Percentiles rank a stretch among this genome's conserved stretches.
Conservation (phyloP, 2,888 invertebrate genomes). For the Hyposoter didymator region DNA sequence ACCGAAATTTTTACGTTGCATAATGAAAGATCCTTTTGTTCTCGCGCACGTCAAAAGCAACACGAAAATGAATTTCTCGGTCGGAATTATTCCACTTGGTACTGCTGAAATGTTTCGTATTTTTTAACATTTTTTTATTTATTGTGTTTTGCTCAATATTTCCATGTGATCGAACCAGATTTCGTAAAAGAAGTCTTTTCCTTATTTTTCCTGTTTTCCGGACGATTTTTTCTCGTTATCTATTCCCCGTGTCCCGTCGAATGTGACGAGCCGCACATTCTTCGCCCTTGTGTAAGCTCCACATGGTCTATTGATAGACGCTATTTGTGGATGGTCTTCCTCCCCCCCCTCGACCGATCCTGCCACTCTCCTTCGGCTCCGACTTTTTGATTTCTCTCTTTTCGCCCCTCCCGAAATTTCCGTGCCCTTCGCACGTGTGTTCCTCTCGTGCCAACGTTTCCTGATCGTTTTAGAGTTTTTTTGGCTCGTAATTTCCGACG, state of each 20-base stretch:
- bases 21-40: neutral
- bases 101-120: neutral
- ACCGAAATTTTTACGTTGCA: neutral
- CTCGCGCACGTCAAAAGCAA: neutral
- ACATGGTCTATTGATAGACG: conserved; percentile 63
- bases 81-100: neutral
- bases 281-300: conserved; percentile 51
- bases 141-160: neutral
- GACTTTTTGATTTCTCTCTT: neutral
- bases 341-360: neutral
- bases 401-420: conserved; percentile 33
- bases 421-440: conserved; percentile 26
- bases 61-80: neutral
- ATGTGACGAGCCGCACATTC: conserved; percentile 17
- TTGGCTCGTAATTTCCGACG: neutral
- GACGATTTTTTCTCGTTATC: neutral
- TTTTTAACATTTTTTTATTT: neutral
- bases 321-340: conserved; percentile 51
- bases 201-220: neutral
- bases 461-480: neutral
- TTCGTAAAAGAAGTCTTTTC: neutral
- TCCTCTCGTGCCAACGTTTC: conserved; percentile 10
- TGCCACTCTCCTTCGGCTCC: neutral
- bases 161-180: neutral
- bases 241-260: neutral